A percentile compares a stretch with the other conserved stretches of the same genome.
Conservation (phyloP, 2,888 invertebrate genomes). For the Melolontha melolontha region DNA sequence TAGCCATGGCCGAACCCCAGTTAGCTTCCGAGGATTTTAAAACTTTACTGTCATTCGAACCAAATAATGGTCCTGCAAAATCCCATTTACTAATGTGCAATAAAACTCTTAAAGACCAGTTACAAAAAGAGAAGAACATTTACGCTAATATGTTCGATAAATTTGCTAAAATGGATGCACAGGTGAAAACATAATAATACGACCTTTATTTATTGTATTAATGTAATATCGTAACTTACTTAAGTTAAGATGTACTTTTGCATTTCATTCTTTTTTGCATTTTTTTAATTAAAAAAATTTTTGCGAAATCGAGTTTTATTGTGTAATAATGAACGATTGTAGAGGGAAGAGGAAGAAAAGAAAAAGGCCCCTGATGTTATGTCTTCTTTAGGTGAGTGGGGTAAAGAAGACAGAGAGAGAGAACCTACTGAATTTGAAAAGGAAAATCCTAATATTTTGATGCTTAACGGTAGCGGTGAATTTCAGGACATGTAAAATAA, state of each 20-base stretch:
- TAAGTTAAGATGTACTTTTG: no score
- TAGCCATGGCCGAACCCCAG: slow-evolving; percentile 82
- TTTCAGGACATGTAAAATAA: slow-evolving; percentile 77
- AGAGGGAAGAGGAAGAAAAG: slow-evolving; percentile 80
- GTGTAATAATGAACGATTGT: slow-evolving; percentile 54
- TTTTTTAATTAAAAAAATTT: slow-evolving; percentile 40
- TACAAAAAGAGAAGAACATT: slow-evolving; percentile 84
- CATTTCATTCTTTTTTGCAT: slow-evolving; percentile 30
- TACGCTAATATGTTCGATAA: slow-evolving; percentile 97
- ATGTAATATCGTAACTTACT: no score
- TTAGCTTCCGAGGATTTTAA: slow-evolving; percentile 83
- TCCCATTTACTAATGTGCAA: slow-evolving; percentile 81
- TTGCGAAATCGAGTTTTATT: slow-evolving; percentile 42
- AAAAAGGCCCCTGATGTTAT: slow-evolving; percentile 78
- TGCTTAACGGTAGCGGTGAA: slow-evolving; percentile 79
- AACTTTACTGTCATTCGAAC: slow-evolving; percentile 80
- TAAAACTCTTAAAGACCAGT: slow-evolving; percentile 79
- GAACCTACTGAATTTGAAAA: slow-evolving; percentile 82
- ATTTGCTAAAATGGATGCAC: slow-evolving; percentile 83
- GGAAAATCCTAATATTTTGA: slow-evolving; percentile 82
- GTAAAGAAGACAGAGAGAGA: slow-evolving; percentile 76
- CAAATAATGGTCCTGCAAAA: slow-evolving; percentile 89
- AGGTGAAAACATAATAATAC: slow-evolving; percentile 67
- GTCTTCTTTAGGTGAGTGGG: slow-evolving; percentile 81
- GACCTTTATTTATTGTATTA: slow-evolving; percentile 26